phyloP scores from a whole-genome alignment of 2,113 vertebrate genomes.

The Etheostoma cragini region DNA sequence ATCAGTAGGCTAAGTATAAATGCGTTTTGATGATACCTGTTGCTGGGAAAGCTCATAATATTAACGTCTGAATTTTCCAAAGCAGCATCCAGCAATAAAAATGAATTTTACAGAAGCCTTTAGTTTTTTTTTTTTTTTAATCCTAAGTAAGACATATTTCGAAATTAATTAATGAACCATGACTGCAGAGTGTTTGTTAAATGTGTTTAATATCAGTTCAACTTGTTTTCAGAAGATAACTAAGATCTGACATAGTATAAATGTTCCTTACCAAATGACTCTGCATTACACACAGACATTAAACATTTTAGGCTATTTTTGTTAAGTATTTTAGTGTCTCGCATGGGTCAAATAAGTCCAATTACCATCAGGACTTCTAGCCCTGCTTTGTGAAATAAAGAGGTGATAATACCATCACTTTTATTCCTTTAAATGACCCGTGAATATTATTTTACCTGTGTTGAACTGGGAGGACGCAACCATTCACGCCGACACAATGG shows the following conservation, averaged over 20 bases:
- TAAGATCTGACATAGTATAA: not conserved
- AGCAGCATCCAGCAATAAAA: not conserved
- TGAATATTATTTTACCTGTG: slow-evolving; percentile 85
- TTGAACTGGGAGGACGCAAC: slow-evolving; percentile 79
- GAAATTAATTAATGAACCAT: not conserved
- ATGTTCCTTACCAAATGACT: slow-evolving; percentile 15
- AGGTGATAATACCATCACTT: slow-evolving; percentile 67
- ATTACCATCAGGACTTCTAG: slow-evolving; percentile 47
- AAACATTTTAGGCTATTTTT: slow-evolving; percentile 34
- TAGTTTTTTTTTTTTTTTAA: slow-evolving; percentile 5
- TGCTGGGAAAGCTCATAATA: slow-evolving; percentile 7
- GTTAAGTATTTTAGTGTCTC: slow-evolving; percentile 27
- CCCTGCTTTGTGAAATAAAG: slow-evolving; percentile 62
- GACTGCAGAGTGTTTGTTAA: not conserved
- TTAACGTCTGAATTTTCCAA: not conserved
- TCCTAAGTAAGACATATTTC: not conserved
- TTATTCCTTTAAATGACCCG: slow-evolving; percentile 80
- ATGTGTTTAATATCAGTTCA: not conserved
- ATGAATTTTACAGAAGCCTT: not conserved
- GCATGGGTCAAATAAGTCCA: slow-evolving; percentile 59
- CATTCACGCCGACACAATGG: slow-evolving; percentile 81
- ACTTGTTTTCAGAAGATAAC: not conserved
- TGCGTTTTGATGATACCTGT: slow-evolving; percentile 43
- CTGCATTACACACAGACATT: slow-evolving; percentile 36
- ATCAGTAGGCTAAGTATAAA: not conserved